phyloP scores from a whole-genome alignment of 2,113 vertebrate genomes.

The Oceanites oceanicus region DNA sequence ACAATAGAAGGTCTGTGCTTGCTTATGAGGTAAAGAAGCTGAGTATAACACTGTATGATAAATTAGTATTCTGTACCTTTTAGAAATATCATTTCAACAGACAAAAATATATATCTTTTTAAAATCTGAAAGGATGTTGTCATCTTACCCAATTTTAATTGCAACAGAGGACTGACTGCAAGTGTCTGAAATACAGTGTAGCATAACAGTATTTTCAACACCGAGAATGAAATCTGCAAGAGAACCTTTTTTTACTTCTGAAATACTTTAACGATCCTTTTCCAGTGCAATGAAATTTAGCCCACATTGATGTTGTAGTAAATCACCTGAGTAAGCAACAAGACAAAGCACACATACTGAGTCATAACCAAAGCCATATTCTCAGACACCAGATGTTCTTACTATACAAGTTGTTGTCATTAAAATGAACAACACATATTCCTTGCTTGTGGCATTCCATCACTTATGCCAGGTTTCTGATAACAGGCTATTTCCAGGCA shows the following conservation, averaged over 20 bases:
- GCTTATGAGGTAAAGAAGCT: neutral
- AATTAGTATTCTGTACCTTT: neutral
- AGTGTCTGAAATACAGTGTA: neutral
- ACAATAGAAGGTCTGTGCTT: neutral
- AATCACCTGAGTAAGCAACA: neutral
- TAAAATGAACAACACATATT: constrained; percentile 26
- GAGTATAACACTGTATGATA: neutral
- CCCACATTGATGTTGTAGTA: neutral
- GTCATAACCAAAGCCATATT: neutral
- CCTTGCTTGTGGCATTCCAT: neutral
- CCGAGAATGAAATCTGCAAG: neutral
- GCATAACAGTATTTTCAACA: neutral
- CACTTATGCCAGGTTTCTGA: neutral
- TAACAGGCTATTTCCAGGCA: constrained; percentile 23
- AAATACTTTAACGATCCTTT: neutral
- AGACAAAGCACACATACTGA: neutral
- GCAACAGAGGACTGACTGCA: neutral
- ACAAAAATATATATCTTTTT: neutral
- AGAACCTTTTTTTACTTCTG: neutral
- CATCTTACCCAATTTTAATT: neutral
- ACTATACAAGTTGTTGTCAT: neutral
- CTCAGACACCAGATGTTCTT: neutral
- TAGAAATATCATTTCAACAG: neutral
- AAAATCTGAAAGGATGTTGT: neutral
- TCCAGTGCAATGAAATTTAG: neutral